Base-by-base conservation (phyloP, 1,140 invertebrate genomes). In the Ceratina japonica region DNA sequence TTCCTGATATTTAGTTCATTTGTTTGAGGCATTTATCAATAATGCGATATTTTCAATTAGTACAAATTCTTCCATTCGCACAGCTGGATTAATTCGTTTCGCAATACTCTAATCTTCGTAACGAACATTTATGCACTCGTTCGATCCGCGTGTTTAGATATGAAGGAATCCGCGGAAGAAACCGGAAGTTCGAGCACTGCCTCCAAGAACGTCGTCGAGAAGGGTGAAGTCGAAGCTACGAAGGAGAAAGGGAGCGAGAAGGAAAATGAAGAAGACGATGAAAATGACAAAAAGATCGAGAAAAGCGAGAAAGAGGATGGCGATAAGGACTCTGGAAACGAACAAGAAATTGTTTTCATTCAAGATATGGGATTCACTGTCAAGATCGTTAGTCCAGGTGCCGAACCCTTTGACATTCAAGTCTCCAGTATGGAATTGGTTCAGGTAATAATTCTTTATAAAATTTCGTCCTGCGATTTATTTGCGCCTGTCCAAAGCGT, bases 371-470 rank as follows among this genome's bases (percentile, higher is more conserved):
- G 98, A 54, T 98, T 99, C 87, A 97, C 96, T 69, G 96, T 99
- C 1, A 97, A 98, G 93, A 98, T 99, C 83, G 94, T 96, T 54
- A 96, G 97, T 81, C 97, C 98, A 13, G 97, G 97, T 13, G 94
- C 97, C 7, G 98, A 99, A 86, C 94, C 96, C 5, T 96, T 99
- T 91, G 97, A 98, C 88, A 97, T 99, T 88, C 97, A 98, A 93
- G 97, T 99, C 2, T 99, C 98, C 16, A 98, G 97, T 89, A 98
- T 98, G 96, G 98, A 99, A 91, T 93, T 99, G 56, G 98, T 99
- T 0, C 98, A 99, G 86, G 91, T 91, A 89, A 81, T 18, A 68
- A 12, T 3, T 24, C 24, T 31, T 49, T 12, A 61, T 61, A 24
- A 15, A 75, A 66, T 10, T 58, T 22, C 0, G 27, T n/a, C 24